A percentile compares a stretch with the other conserved stretches of the same genome.
phyloP scores from a whole-genome alignment of 2,797 vertebrate species.

The Chiloscyllium punctatum region DNA sequence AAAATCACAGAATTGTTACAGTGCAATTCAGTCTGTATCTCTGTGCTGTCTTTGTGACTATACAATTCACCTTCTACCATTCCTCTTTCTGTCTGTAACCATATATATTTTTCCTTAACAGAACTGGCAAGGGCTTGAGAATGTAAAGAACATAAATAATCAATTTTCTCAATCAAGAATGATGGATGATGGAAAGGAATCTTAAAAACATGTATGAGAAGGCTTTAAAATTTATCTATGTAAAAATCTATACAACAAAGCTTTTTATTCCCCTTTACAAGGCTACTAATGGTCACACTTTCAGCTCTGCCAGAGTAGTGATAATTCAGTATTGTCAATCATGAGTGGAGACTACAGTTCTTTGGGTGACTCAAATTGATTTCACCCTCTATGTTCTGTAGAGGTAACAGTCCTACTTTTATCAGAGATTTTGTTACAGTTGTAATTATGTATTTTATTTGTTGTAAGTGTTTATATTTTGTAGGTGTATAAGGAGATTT shows the following conservation, averaged over 20 bases:
- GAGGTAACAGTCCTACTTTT: neutral
- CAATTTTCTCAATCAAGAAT: neutral
- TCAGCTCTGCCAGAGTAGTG: neutral
- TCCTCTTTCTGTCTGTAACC: neutral
- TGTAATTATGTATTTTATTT: neutral
- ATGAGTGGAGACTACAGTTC: neutral
- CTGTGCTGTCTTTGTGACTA: too few relatives aligned
- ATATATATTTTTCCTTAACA: neutral
- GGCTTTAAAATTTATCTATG: neutral
- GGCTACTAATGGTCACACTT: neutral
- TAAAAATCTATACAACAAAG: neutral
- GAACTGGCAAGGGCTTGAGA: neutral
- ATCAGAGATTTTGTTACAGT: neutral
- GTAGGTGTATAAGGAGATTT: neutral
- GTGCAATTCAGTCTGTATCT: too few relatives aligned
- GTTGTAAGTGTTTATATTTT: neutral
- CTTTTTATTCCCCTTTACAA: neutral
- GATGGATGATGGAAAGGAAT: neutral
- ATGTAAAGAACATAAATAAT: neutral
- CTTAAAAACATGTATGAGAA: neutral
- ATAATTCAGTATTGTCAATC: neutral
- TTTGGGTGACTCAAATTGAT: neutral
- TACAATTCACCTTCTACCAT: too few relatives aligned
- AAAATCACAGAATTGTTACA: too few relatives aligned
- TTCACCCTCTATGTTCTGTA: neutral